These are phyloP conservation scores for Scomber colias DNA, from an alignment of 2,113 vertebrate species.

Conservation along the genomic window DNA sequence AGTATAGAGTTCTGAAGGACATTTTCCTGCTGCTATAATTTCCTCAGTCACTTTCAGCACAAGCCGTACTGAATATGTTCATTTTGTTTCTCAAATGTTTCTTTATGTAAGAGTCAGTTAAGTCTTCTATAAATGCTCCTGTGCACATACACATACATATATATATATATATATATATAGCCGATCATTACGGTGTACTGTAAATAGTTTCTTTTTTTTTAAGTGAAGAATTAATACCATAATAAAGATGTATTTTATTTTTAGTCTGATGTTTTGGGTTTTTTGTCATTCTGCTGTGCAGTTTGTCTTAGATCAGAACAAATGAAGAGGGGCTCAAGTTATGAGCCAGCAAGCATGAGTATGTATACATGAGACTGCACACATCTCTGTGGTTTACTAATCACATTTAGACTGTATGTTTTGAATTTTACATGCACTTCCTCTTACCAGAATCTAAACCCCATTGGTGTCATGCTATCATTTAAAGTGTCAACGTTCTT, in stretches of 20 bases:
- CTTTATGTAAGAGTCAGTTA: conserved; percentile 38
- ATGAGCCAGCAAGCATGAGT: background rate
- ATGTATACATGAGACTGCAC: background rate
- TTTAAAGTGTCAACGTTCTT: background rate
- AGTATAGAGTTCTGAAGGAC: conserved; percentile 58
- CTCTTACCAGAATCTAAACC: background rate
- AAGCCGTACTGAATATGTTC: conserved; percentile 12
- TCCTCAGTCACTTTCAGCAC: conserved; percentile 59
- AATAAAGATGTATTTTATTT: conserved; percentile 86
- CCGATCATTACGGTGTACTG: conserved; percentile 60
- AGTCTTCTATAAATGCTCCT: conserved; percentile 42
- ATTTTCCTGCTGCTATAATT: conserved; percentile 75
- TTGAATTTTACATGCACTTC: background rate
- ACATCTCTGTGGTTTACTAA: background rate
- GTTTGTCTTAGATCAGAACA: conserved; percentile 20
- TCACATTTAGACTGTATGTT: background rate
- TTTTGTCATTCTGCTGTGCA: conserved; percentile 17
- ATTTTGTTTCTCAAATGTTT: conserved; percentile 36
- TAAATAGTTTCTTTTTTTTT: conserved; percentile 65
- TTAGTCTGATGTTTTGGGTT: conserved; percentile 52
- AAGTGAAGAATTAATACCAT: conserved; percentile 77
- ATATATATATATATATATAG: background rate
- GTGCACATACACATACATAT: conserved; percentile 38
- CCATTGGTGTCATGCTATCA: background rate
- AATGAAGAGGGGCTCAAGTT: background rate